Conservation (phyloP, 2,797 vertebrate species). For the Muscicapa striata region DNA sequence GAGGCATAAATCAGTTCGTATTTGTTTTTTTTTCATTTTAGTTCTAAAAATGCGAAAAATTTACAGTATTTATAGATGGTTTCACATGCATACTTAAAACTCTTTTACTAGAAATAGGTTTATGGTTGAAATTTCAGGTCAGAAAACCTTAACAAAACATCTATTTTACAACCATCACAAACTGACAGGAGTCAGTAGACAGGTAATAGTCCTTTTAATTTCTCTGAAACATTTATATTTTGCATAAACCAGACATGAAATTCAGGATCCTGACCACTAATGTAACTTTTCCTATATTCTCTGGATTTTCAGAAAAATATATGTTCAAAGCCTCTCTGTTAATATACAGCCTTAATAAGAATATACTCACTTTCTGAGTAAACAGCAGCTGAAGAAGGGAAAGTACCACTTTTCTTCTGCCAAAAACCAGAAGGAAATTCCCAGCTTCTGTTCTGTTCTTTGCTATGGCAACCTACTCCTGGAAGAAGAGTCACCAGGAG, state of each 20-base stretch:
- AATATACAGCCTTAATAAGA: not conserved
- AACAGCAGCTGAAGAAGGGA: conserved; percentile 11
- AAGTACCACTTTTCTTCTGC: conserved; percentile 16
- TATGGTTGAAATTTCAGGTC: conserved; percentile 9
- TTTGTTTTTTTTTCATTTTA: conserved; percentile 33
- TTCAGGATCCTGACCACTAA: not conserved
- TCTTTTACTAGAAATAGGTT: conserved; percentile 4
- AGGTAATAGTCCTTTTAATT: not conserved
- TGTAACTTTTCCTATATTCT: not conserved
- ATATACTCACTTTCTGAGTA: not conserved
- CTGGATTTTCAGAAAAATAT: not conserved
- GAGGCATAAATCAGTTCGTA: not conserved
- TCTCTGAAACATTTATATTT: not conserved
- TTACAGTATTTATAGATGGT: not conserved
- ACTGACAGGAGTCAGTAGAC: not conserved
- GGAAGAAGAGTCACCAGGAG: not conserved
- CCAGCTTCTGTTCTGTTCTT: conserved; percentile 16
- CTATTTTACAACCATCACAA: not conserved
- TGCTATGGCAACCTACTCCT: not conserved
- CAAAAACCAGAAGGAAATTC: conserved; percentile 16
- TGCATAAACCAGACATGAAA: not conserved
- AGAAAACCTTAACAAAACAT: not conserved
- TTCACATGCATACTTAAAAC: conserved; percentile 24
- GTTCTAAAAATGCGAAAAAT: not conserved
- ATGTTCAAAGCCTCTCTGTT: not conserved